Percentiles rank a stretch among this genome's conserved stretches.
Evolutionary conservation across 2,888 invertebrate species (phyloP).

Genomic region (Odontocolon sp.): DNA sequence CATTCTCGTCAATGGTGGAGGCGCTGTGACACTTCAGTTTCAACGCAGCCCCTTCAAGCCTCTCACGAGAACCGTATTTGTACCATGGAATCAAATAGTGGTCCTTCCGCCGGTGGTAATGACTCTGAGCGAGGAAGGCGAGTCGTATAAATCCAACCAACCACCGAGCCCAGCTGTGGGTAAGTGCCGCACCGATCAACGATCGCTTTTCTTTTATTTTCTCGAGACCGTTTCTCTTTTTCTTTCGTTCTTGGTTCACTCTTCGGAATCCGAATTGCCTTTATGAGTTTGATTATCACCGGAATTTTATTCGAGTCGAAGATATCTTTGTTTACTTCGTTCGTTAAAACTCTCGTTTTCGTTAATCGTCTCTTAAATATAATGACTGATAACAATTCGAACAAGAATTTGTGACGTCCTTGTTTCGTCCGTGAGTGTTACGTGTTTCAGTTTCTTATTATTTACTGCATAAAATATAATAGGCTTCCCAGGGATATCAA

Average conservation of each 20-base stretch:
- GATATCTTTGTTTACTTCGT: background rate
- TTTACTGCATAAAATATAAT: constrained; percentile 72
- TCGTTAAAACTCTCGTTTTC: background rate
- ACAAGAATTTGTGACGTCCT: constrained; percentile 67
- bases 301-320: background rate
- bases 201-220: constrained; percentile 1
- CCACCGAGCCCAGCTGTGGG: constrained; percentile 79
- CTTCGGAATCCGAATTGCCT: constrained; percentile 12
- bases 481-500: constrained; percentile 83
- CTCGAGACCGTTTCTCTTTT: background rate
- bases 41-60: constrained; percentile 97
- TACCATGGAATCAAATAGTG: constrained; percentile 99
- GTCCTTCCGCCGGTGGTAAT: constrained; percentile 94
- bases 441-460: constrained; percentile 68
- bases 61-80: constrained; percentile 93
- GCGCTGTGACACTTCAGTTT: constrained; percentile 97
- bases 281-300: constrained; percentile 21
- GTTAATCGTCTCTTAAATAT: no score
- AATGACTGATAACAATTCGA: background rate
- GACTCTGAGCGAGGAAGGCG: constrained; percentile 89
- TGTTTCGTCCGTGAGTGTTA: constrained; percentile 75
- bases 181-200: constrained; percentile 68
- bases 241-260: constrained; percentile 4
- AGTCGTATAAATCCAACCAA: constrained; percentile 76
- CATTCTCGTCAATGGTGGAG: constrained; percentile 98